Base-by-base conservation (phyloP, 1,140 invertebrate genomes). In the Diprion similis region DNA sequence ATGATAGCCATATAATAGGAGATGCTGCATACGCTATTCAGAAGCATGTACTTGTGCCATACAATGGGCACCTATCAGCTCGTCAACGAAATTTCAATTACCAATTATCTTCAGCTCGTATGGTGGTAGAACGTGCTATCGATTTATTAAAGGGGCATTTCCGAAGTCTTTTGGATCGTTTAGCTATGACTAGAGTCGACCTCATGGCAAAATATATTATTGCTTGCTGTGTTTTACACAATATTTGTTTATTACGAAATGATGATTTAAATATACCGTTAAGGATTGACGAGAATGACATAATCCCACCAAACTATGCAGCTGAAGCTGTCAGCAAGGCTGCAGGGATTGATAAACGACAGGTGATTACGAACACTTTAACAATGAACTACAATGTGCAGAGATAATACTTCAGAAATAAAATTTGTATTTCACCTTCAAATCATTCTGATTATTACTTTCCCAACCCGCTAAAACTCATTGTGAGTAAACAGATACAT, bases 1-100 rank as follows among this genome's bases (percentile, higher is more conserved):
- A 73, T 73, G 47, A 77, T 77, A 47, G 66, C 18, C 74, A 75
- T 45, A 68, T 81, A 45, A 59, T 81, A n/a, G 79, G 75, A 8
- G 78, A 81, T 72, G 48, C 73, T 67, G 77, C 78, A 17, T 81
- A 81, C 73, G 77, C 80, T 11, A 74, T 76, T 74, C 65, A 70
- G 45, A 13, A 69, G n/a, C 71, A 68, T 71, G 46, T 81, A 72
- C 71, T 79, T 51, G 76, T 80, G 46, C 78, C 74, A 18, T 78
- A 73, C 75, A 78, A 76, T 73, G 76, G 73, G 19, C 66, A 74
- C 72, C 66, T 17, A 10, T 18, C 66, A 67, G 66, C n/a, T 18
- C 9, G 17, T 10, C 66, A 67, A 17, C n/a, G 66, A 37, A 67
- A 67, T 18, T 67, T 11, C 18, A 67, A 67, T 1, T 18, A 18